Evolutionary conservation across 2,888 invertebrate genomes (phyloP).

Genomic region (Keiferia lycopersicella): DNA sequence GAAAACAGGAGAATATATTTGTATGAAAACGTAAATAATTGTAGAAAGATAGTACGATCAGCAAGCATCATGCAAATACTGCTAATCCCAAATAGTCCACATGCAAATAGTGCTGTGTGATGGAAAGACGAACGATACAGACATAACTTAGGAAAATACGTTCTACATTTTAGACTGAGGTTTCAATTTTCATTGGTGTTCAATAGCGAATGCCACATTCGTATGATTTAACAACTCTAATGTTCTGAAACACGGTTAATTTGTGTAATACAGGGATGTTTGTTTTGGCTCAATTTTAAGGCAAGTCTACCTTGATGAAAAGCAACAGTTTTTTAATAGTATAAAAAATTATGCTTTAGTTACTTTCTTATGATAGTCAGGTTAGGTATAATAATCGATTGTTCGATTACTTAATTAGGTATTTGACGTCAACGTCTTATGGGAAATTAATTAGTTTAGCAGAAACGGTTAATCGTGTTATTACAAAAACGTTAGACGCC

Average conservation of each 20-base stretch:
- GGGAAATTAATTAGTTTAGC: too few species aligned
- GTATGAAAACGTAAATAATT: too few species aligned
- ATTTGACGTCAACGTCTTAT: too few species aligned
- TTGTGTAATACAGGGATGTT: background rate
- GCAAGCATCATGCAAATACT: background rate
- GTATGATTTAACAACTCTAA: background rate
- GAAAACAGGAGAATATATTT: too few species aligned
- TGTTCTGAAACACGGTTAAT: background rate
- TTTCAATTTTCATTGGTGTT: background rate
- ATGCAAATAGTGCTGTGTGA: background rate
- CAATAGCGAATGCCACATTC: background rate
- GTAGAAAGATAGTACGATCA: too few species aligned
- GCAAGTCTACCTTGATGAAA: background rate
- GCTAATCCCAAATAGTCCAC: conserved; percentile 4
- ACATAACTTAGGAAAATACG: background rate
- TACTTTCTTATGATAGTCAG: too few species aligned
- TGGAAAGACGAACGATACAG: background rate
- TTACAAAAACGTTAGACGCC: too few species aligned
- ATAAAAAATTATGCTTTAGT: too few species aligned
- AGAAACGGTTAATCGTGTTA: too few species aligned
- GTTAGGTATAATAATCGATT: too few species aligned
- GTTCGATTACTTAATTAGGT: too few species aligned
- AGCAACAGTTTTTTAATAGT: background rate
- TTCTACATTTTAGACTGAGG: background rate
- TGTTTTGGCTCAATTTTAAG: background rate